A percentile compares a stretch with the other conserved stretches of the same genome.
Conservation (phyloP, 2,797 vertebrate species). For the Perodicticus potto region DNA sequence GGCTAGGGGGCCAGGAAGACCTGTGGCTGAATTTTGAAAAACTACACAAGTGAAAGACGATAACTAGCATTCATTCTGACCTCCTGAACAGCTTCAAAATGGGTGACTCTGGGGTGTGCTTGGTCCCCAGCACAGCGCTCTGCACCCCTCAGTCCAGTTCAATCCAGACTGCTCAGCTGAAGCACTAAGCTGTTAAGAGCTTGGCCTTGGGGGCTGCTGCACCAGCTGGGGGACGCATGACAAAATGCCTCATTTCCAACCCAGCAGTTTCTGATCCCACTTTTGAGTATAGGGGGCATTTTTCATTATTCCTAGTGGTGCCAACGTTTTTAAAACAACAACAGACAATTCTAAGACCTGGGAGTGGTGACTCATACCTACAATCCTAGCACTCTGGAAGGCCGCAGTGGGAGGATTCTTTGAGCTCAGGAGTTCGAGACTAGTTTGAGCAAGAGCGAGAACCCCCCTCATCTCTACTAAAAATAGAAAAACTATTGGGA, state of each 20-base stretch:
- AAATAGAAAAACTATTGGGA: too few species aligned
- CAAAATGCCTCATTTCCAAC: background rate
- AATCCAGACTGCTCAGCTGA: background rate
- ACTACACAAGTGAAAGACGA: slow-evolving; percentile 47
- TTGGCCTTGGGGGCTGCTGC: background rate
- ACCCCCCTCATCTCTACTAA: too few species aligned
- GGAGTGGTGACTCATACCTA: too few species aligned
- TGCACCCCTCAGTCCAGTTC: slow-evolving; percentile 19
- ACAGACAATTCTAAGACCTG: background rate
- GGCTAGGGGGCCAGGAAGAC: slow-evolving; percentile 61
- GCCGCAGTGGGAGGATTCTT: too few species aligned
- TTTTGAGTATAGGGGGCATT: background rate
- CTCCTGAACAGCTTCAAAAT: slow-evolving; percentile 55
- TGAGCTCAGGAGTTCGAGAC: too few species aligned
- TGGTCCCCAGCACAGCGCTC: background rate
- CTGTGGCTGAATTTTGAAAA: slow-evolving; percentile 62
- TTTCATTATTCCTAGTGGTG: background rate
- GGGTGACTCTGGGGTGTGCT: slow-evolving; percentile 32
- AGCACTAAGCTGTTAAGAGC: background rate
- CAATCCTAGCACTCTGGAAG: too few species aligned
- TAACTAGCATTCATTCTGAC: background rate
- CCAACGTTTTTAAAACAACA: slow-evolving; percentile 9
- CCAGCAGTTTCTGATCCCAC: background rate
- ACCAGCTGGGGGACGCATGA: background rate
- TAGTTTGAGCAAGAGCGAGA: too few species aligned